Conservation (phyloP, 2,113 vertebrate species). For the Burhinus oedicnemus region DNA sequence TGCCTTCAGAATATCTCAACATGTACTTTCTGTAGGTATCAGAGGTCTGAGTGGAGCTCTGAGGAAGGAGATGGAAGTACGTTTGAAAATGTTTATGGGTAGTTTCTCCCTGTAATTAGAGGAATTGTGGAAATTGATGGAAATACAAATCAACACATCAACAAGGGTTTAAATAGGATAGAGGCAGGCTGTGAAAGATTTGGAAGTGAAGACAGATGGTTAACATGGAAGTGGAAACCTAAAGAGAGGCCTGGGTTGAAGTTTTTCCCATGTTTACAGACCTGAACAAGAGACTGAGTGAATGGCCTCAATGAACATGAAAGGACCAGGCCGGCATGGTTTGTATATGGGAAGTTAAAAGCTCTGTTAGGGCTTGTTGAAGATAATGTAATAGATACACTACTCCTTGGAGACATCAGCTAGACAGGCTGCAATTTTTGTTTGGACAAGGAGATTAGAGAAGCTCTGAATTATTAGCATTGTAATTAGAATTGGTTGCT, state of each 20-base stretch:
- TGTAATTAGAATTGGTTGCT: neutral
- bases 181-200: neutral
- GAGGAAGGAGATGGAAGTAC: neutral
- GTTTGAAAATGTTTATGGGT: neutral
- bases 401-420: neutral
- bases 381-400: rapidly evolving
- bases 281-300: neutral
- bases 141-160: neutral
- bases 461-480: neutral
- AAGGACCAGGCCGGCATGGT: neutral
- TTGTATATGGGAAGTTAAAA: neutral
- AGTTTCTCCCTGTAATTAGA: neutral
- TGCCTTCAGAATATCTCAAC: neutral
- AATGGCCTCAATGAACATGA: neutral
- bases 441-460: neutral
- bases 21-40: neutral
- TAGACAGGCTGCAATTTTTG: neutral
- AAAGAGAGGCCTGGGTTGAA: neutral
- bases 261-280: neutral
- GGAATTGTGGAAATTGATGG: neutral
- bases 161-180: neutral
- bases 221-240: neutral
- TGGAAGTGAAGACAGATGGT: neutral
- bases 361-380: neutral
- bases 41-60: neutral